Base-by-base conservation (phyloP, 2,113 vertebrate species). In the Phodopus roborovskii region DNA sequence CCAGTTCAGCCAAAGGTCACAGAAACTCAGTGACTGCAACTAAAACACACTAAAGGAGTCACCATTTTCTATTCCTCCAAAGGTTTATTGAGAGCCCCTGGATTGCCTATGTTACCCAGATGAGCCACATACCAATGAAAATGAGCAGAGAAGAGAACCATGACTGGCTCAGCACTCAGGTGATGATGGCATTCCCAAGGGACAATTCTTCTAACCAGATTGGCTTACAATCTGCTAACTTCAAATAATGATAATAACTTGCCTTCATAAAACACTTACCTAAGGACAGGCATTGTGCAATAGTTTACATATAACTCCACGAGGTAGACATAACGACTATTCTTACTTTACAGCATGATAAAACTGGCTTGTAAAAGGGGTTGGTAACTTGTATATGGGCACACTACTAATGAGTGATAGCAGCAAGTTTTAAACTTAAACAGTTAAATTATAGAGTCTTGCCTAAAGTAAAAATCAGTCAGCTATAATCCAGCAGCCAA, bases 61-160 rank as follows among this genome's bases (percentile, higher is more conserved):
- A 53, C 53, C 19, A 56, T 19, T 86, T 45, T 30, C 36, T 81
- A 56, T 89, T 95, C 33, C 75, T 71, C 48, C 6, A 95, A 96
- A 98, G 95, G 91, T 13, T 92, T 73, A 50, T 97, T 73, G 96
- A 98, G 94, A 97, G 97, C 92, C 95, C 92, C 6, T 98, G 96
- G 97, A 56, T 97, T 56, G 4, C 48, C 2, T 96, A 39, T 70
- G 68, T 97, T 6, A 97, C 95, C 2, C 96, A 97, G 82, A 97
- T 97, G 97, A 98, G 96, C 82, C 97, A 97, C 85, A 79, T 96
- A 58, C 73, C 97, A 50, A 97, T 98, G 97, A 95, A 90, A 94
- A 96, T 97, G n/a, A 95, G 94, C 82, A 12, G 0, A 7, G 96
- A 97, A 16, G 95, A 98, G 42, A 95, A 97, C 62, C 19, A 0